phyloP scores from a whole-genome alignment of 2,888 invertebrate genomes.

The Caenorhabditis imperialis region DNA sequence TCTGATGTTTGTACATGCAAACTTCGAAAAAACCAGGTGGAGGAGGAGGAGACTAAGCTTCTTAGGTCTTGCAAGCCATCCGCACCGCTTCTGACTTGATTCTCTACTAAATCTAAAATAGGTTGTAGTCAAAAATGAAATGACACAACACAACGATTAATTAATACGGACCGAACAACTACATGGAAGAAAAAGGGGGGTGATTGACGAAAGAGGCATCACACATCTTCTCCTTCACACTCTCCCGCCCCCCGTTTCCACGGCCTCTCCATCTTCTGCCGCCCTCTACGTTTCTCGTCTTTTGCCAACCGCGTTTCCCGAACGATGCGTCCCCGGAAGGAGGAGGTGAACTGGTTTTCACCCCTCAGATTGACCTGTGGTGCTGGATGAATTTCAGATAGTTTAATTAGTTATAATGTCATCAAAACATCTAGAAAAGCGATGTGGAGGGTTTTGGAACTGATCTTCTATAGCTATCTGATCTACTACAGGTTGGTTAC shows the following conservation, averaged over 20 bases:
- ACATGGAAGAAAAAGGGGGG: conserved; percentile 21
- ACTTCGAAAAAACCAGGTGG: neutral
- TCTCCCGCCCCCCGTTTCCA: neutral
- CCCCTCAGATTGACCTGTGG: too few species aligned
- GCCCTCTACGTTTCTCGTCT: neutral
- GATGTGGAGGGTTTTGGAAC: too few species aligned
- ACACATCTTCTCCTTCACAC: conserved; percentile 37
- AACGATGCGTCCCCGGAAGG: conserved; percentile 4
- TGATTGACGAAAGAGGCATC: conserved; percentile 41
- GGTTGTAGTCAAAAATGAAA: neutral
- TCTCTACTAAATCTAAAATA: too few species aligned
- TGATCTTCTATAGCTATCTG: too few species aligned
- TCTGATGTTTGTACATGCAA: conserved; percentile 1
- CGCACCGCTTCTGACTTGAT: too few species aligned
- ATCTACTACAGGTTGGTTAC: too few species aligned
- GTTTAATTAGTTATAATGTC: too few species aligned
- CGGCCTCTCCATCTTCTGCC: conserved; percentile 3
- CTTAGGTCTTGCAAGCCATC: too few species aligned
- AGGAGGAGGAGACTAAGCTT: neutral
- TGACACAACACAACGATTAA: neutral
- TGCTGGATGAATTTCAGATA: too few species aligned
- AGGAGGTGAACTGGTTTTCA: conserved; percentile 7
- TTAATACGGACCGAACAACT: conserved; percentile 2
- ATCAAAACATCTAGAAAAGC: too few species aligned
- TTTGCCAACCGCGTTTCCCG: conserved; percentile 28